A percentile compares a stretch with the other conserved stretches of the same genome.
These are phyloP conservation scores for Pocillopora damicornis DNA, from an alignment of 64 coral and sea anemone genomes.

Conservation along the genomic window DNA sequence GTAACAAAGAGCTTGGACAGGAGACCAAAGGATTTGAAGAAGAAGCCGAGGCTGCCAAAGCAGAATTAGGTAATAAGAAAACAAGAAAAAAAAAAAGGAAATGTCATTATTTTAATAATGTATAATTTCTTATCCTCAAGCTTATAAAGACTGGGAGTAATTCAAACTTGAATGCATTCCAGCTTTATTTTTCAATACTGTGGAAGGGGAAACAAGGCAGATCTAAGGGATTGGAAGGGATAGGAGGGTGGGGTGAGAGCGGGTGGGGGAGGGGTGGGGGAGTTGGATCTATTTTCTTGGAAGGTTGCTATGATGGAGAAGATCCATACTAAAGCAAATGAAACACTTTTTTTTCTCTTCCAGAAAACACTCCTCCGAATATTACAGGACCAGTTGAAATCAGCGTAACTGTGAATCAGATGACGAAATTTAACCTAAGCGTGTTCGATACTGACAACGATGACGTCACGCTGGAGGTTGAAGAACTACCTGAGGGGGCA, in stretches of 20 bases:
- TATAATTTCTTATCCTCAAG: too few relatives aligned
- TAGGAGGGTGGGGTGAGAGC: too few relatives aligned
- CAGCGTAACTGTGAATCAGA: slow-evolving; percentile 24
- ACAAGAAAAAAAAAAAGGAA: too few relatives aligned
- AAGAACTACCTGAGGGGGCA: background rate
- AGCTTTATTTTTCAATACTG: too few relatives aligned
- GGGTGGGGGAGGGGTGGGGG: too few relatives aligned
- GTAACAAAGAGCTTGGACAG: slow-evolving; percentile 43
- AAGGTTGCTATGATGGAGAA: too few relatives aligned
- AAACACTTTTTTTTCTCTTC: background rate
- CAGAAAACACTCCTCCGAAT: slow-evolving; percentile 31
- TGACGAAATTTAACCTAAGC: background rate
- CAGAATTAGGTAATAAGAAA: slow-evolving; percentile 41
- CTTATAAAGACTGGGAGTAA: too few relatives aligned
- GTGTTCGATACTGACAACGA: slow-evolving; percentile 18
- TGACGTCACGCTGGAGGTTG: slow-evolving; percentile 5
- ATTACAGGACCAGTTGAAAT: slow-evolving; percentile 16
- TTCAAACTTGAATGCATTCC: too few relatives aligned
- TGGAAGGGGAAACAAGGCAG: too few relatives aligned
- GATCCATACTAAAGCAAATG: background rate
- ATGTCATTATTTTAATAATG: too few relatives aligned
- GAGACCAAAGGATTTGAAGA: slow-evolving; percentile 46
- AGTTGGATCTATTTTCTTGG: too few relatives aligned
- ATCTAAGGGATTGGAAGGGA: too few relatives aligned
- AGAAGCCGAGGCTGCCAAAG: slow-evolving; percentile 46